phyloP scores from a whole-genome alignment of 2,888 invertebrate genomes.

The Proisotoma minuta region DNA sequence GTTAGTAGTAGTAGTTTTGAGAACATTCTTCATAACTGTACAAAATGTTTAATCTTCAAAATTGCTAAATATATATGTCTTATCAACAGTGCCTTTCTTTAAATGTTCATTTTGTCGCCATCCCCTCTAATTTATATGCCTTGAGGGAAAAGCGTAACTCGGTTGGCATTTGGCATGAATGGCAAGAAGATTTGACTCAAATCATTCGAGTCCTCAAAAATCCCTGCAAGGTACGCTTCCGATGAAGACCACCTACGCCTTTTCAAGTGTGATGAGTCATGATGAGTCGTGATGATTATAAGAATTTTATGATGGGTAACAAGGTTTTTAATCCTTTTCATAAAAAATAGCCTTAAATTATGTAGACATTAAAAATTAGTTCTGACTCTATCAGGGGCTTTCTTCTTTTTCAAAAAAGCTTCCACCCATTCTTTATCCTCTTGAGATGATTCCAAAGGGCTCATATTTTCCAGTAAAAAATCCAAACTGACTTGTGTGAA shows the following conservation, averaged over 20 bases:
- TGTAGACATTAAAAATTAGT: no score
- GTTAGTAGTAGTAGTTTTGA: no score
- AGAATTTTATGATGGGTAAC: no score
- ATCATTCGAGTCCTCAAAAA: slow-evolving; percentile 29
- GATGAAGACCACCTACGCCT: slow-evolving; percentile 19
- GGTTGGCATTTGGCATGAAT: slow-evolving; percentile 20
- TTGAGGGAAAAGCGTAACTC: slow-evolving; percentile 12
- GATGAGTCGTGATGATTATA: no score
- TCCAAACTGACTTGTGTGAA: slow-evolving; percentile 60
- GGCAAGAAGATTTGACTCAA: slow-evolving; percentile 10
- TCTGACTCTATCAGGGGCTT: no score
- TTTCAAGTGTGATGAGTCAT: no score
- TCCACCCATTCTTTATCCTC: slow-evolving; percentile 54
- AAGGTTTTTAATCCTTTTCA: no score
- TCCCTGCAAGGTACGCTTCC: slow-evolving; percentile 17
- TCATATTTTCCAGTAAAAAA: slow-evolving; percentile 59
- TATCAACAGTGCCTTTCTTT: background rate
- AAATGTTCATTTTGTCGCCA: slow-evolving; percentile 14
- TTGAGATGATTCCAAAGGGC: slow-evolving; percentile 54
- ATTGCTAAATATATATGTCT: no score
- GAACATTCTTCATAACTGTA: no score
- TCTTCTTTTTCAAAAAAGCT: slow-evolving; percentile 59
- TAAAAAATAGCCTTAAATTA: no score
- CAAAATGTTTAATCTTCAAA: no score
- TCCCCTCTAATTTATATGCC: slow-evolving; percentile 16